Base-by-base conservation (phyloP, 2,888 invertebrate species). In the Gordius sp. region DNA sequence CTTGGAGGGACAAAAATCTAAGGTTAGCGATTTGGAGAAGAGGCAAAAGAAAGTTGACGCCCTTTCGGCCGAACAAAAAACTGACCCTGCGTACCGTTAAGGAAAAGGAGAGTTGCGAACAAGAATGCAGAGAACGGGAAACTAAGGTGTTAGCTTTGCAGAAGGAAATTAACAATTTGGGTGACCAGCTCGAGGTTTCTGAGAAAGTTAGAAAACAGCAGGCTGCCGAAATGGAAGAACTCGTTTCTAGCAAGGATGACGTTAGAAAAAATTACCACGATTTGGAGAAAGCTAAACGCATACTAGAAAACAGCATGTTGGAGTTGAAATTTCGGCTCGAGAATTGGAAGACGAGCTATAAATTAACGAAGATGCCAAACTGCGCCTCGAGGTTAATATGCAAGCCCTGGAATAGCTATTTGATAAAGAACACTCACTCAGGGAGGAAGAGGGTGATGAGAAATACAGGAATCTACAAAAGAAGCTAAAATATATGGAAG, bases 1-100 rank as follows among this genome's bases (percentile, higher is more conserved):
- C 63, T 71, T 93, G 63, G 93, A 93, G 68, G 78, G 81, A 55
- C 85, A 89, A 68, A 76, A 87, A 58, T 79, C 81, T 33, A 85
- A 87, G 70, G 69, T 70, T 24, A 72, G 80, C 59, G 86, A 89
- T 65, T 72, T 91, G 59, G 97, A 97, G 69, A 97, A 97, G 77
- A 87, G 85, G 66, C 91, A 93, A 69, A 82, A 89, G 74, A 93
- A 86, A 72, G 93, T 97, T 68, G 97, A 99, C 68, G 87, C 91
- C 67, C 71, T 75, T 59, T 65, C 76, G 28, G 72, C 74, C 20
- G 77, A 78, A 65, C 77, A 78, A 64, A 76, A 76, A 64, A 61
- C 61, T 56, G 57, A 61, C 63, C 1, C 60, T 62, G 56, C 63
- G 64, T 56, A 80, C 82, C 13, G 77, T 83, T 23, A 80, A 82